Percentiles rank a stretch among this genome's conserved stretches.
Conservation (phyloP, 2,797 vertebrate species). For the Prunella strophiata region DNA sequence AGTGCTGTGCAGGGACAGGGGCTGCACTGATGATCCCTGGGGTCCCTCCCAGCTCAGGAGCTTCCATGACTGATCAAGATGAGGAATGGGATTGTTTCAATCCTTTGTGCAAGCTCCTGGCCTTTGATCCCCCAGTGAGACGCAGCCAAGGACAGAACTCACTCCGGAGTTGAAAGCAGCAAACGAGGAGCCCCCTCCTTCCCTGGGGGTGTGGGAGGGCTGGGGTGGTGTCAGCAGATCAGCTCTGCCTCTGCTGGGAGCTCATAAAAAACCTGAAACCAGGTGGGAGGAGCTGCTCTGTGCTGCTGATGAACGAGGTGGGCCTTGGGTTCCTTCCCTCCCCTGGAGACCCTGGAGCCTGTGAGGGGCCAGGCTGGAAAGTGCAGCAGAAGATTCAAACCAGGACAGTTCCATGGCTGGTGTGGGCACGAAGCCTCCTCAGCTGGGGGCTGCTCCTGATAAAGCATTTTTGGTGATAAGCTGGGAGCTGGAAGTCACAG, state of each 20-base stretch:
- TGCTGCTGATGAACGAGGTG: background rate
- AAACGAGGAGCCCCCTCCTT: background rate
- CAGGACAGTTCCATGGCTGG: background rate
- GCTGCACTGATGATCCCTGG: rapidly evolving
- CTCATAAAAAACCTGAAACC: background rate
- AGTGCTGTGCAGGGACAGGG: background rate
- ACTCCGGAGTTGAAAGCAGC: background rate
- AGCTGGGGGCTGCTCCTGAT: background rate
- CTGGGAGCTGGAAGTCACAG: background rate
- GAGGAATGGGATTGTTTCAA: background rate
- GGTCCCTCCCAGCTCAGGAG: background rate
- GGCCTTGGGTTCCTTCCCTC: background rate
- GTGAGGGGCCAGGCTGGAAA: background rate
- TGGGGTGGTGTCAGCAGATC: background rate
- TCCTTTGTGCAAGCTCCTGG: background rate
- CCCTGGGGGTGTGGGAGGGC: background rate
- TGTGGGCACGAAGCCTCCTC: background rate
- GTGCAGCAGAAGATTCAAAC: background rate
- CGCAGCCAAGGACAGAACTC: background rate
- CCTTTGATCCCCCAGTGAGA: background rate
- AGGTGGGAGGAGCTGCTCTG: background rate
- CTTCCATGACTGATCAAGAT: background rate
- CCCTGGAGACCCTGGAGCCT: background rate
- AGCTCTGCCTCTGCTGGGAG: background rate
- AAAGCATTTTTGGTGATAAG: background rate